phyloP scores from a whole-genome alignment of 2,797 vertebrate species.

The Leucoraja ocellata region DNA sequence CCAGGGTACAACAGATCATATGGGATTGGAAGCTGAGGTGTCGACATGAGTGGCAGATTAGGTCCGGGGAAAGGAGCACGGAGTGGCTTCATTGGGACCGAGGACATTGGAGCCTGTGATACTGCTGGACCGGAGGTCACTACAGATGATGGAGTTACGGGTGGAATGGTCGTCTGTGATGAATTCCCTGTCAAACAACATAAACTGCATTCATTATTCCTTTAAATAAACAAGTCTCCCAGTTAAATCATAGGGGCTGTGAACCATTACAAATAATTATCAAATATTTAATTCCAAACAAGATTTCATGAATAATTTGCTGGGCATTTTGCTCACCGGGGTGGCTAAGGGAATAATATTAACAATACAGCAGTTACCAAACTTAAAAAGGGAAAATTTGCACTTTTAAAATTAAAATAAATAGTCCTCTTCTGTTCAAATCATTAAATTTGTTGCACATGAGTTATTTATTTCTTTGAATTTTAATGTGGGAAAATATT shows the following conservation, averaged over 20 bases:
- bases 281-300: not conserved
- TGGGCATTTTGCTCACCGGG: not conserved
- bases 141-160: conserved; percentile 57
- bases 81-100: conserved; percentile 55
- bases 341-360: not conserved
- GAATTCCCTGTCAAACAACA: conserved; percentile 55
- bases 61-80: conserved; percentile 57
- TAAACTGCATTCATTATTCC: conserved; percentile 17
- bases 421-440: not conserved
- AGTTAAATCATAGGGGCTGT: not conserved
- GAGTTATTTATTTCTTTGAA: not conserved
- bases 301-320: not conserved
- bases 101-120: conserved; percentile 61
- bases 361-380: not conserved
- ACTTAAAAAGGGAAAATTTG: not conserved
- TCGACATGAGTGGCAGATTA: conserved; percentile 64
- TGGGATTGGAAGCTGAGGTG: conserved; percentile 73
- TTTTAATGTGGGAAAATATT: not conserved
- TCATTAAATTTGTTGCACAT: not conserved
- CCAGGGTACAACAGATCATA: conserved; percentile 84
- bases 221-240: not conserved
- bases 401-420: not conserved
- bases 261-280: not conserved
- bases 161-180: conserved; percentile 57
- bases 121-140: conserved; percentile 57